Evolutionary conservation across 2,113 vertebrate species (phyloP), one percentile per base, ranked within the genome.

Genomic region (Apaloderma vittatum): DNA sequence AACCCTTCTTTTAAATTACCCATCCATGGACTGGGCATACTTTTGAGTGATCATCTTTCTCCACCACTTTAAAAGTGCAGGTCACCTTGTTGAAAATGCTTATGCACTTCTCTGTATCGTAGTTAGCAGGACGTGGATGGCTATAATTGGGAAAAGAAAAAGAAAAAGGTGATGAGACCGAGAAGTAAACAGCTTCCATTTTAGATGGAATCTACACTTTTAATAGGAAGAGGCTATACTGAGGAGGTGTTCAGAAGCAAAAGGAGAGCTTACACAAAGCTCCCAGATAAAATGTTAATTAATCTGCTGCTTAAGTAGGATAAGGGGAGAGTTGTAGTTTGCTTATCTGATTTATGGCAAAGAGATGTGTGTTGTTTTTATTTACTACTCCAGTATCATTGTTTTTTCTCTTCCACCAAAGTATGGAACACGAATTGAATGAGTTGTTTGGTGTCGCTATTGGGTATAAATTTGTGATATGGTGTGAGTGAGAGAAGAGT

Each of bases 1-100:
- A 12, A 4, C 40, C 21, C 15, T 86, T 37, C 17, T 66, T 32
- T 84, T 93, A 96, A 10, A 48, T 72, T 37, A 95, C 88, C 86
- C 59, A 77, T 2, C 0, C 7, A 32, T 9, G 2, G 21, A 87
- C 79, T 6, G 40, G 29, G 8, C 96, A 98, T 86, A 82, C 70
- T 79, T 95, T 95, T 22, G 96, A 96, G 65, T 66, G 68, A 63
- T 97, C 43, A 6, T 73, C 8, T 68, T 98, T 98, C 73, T 96
- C 82, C 34, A 96, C 94, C 46, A 96, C 86, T 79, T 68, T 65
- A 5, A 90, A 97, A 45, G 62, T 63, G 67, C 97, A 98, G 18
- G 55, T 77, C 9, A 88, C 22, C 30, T 95, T 32, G 70, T 62
- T 48, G 80, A 97, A 96, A 88, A 96, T 77, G 2, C 15, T 46